Percentiles rank a stretch among this genome's conserved stretches.
Conservation (phyloP, 2,888 invertebrate genomes). For the Microchrysa polita region DNA sequence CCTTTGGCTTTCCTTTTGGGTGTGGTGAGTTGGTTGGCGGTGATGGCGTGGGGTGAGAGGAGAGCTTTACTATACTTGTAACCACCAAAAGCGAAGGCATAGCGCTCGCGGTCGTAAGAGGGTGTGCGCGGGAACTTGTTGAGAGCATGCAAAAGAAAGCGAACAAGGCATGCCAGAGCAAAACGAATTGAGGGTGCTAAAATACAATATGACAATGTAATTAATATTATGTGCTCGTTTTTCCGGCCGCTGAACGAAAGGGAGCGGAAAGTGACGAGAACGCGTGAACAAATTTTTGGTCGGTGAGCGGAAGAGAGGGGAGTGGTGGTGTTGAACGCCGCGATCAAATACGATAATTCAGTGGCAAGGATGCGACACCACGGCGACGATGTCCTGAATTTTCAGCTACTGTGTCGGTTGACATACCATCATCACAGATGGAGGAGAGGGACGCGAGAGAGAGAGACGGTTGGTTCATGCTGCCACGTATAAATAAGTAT, state of each 20-base stretch:
- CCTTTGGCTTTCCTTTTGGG: slow-evolving; percentile 7
- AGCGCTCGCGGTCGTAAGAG: background rate
- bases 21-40: too few species aligned
- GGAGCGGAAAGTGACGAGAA: slow-evolving; percentile 25
- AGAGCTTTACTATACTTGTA: slow-evolving; percentile 3
- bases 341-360: background rate
- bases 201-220: slow-evolving; percentile 48
- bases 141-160: background rate
- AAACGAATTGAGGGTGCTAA: slow-evolving; percentile 36
- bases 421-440: background rate
- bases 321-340: background rate
- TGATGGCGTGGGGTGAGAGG: slow-evolving; percentile 13
- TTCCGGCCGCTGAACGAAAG: slow-evolving; percentile 34
- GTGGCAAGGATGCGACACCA: background rate
- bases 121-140: slow-evolving; percentile 9
- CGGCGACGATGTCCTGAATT: background rate
- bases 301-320: background rate
- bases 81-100: slow-evolving; percentile 19
- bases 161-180: background rate
- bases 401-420: slow-evolving; percentile 11
- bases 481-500: too few species aligned
- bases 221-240: slow-evolving; percentile 47
- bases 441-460: background rate
- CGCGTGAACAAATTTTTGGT: slow-evolving; percentile 13
- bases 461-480: background rate